These are phyloP conservation scores for Epinephelus cyanopodus DNA, from an alignment of 2,113 vertebrate genomes.

Conservation along the genomic window DNA sequence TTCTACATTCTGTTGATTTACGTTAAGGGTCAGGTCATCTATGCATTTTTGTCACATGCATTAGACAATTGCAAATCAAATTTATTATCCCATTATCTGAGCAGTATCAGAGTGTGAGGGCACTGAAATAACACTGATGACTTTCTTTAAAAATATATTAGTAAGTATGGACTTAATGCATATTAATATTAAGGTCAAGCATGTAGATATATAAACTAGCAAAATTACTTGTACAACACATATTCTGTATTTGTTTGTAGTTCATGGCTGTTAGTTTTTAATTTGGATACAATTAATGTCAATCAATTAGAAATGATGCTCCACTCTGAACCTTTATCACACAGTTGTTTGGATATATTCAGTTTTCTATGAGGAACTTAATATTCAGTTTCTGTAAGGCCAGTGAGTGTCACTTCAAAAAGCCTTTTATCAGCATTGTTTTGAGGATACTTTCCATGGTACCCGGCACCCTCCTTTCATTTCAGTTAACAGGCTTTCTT, in stretches of 20 bases:
- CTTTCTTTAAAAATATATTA: not conserved
- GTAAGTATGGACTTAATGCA: not conserved
- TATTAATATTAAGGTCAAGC: not conserved
- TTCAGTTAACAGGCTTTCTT: slow-evolving; percentile 13
- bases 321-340: not conserved
- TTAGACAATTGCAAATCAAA: not conserved
- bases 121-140: not conserved
- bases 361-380: not conserved
- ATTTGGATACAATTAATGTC: not conserved
- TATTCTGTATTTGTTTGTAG: not conserved
- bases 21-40: not conserved
- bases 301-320: not conserved
- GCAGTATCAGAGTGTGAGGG: not conserved
- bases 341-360: not conserved
- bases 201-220: not conserved
- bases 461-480: not conserved
- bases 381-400: not conserved
- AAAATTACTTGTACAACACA: not conserved
- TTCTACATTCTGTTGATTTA: not conserved
- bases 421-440: slow-evolving; percentile 21
- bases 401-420: not conserved
- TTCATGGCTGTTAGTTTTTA: not conserved
- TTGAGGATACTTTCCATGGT: slow-evolving; percentile 1
- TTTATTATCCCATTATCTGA: not conserved
- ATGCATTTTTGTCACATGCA: not conserved